Base-by-base conservation (phyloP, 2,113 vertebrate species). In the Oreochromis tanganicae region DNA sequence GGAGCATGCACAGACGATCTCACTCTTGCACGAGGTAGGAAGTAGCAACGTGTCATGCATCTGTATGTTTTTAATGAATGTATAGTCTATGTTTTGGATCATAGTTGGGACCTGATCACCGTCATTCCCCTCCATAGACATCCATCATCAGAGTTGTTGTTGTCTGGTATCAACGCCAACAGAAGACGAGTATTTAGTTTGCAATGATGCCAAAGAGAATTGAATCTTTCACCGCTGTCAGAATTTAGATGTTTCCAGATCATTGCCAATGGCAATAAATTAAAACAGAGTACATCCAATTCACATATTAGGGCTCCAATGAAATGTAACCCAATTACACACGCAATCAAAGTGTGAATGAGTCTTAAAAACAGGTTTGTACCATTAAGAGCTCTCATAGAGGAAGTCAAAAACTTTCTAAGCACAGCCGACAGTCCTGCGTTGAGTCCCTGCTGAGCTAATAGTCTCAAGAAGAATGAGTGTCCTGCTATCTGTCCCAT, bases 401-500 rank as follows among this genome's bases (percentile, higher is more conserved):
- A 17, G 29, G 9, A 84, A 71, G 52, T 4, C 1, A 6, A 29
- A 71, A 75, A 50, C 46, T 41, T 73, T 32, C 41, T 29, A 11
- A 85, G 32, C 57, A 79, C 21, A 86, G 59, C 46, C 56, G 27
- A 41, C 68, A 68, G 38, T 85, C 29, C 38, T 63, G 36, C 24
- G 7, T 34, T 11, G 48, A 80, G 46, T 63, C 5, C 48, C 48
- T 13, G 7, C 82, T 84, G 75, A 85, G 78, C 63, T 90, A 92
- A 88, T 46, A 41, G 61, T 85, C 75, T 90, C 61, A 61, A 80
- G 56, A 61, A 48, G 55, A 89, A 61, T 80, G 82, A 82, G 46
- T 80, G 48, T 86, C 87, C 85, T 46, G 80, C 89, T 90, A 86
- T 91, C 86, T 83, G 83, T 38, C 56, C 82, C 48, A 19, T 75